These are phyloP conservation scores for Phacellophora camtschatica DNA, from an alignment of 30 jellyfish, hydroid and myxozoan species.

Conservation along the genomic window DNA sequence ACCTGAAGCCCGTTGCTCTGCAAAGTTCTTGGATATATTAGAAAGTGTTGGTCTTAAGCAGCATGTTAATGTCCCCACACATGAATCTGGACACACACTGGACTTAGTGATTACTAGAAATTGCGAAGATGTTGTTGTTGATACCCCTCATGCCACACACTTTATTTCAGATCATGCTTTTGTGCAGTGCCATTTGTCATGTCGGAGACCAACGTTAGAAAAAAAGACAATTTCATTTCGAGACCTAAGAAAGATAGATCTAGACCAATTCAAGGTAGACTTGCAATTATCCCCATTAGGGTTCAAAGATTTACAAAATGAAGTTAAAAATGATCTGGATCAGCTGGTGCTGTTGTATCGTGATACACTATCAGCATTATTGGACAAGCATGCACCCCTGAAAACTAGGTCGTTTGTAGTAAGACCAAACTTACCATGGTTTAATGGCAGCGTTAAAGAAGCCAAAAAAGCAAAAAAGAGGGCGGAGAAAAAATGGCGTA, in stretches of 20 bases:
- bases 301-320: constrained; percentile 10
- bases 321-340: constrained; percentile 7
- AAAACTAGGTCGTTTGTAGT: too few relatives aligned
- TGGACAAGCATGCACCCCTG: too few relatives aligned
- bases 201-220: background rate
- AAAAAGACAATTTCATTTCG: background rate
- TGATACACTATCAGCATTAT: constrained; percentile 14
- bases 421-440: too few relatives aligned
- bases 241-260: background rate
- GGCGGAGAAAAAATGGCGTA: too few relatives aligned
- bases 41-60: background rate
- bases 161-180: background rate
- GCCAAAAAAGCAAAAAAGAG: too few relatives aligned
- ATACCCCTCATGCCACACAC: background rate
- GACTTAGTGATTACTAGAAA: background rate
- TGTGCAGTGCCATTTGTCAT: too few relatives aligned
- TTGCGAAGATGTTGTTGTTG: background rate
- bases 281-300: constrained; percentile 21
- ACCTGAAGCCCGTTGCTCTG: background rate
- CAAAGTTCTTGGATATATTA: background rate
- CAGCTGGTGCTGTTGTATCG: constrained; percentile 16
- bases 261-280: constrained; percentile 15
- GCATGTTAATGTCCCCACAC: background rate
- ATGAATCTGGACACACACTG: background rate
- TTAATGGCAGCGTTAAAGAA: too few relatives aligned